Conservation (phyloP, 2,888 invertebrate species). For the Coremacera marginata region DNA sequence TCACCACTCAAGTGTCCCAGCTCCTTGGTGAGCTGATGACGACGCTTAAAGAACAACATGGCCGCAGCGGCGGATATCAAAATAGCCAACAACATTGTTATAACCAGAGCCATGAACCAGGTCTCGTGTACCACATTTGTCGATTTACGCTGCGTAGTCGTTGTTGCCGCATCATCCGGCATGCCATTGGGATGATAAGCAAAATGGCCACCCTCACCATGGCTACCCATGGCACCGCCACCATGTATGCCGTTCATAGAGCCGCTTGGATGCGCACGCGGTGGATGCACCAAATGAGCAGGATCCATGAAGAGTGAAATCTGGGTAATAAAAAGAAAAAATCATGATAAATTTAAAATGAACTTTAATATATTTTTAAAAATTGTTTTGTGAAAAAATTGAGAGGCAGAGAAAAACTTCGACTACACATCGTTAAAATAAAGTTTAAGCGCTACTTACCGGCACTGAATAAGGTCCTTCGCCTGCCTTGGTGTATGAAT, state of each 20-base stretch:
- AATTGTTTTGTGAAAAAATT: neutral
- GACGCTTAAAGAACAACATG: slow-evolving; percentile 67
- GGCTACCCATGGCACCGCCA: slow-evolving; percentile 48
- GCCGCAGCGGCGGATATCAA: slow-evolving; percentile 65
- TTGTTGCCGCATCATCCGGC: slow-evolving; percentile 64
- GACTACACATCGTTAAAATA: neutral
- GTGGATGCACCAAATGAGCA: slow-evolving; percentile 67
- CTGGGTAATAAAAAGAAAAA: slow-evolving; percentile 48
- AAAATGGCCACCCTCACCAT: slow-evolving; percentile 56
- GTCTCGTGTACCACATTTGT: slow-evolving; percentile 66
- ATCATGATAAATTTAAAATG: neutral
- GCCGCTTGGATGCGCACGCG: slow-evolving; percentile 70
- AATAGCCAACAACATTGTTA: slow-evolving; percentile 64
- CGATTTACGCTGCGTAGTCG: slow-evolving; percentile 67
- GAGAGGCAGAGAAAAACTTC: neutral
- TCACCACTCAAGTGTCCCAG: slow-evolving; percentile 76
- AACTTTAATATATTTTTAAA: slow-evolving; percentile 59
- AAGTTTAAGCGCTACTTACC: slow-evolving; percentile 69
- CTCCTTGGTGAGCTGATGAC: slow-evolving; percentile 70
- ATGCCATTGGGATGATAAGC: slow-evolving; percentile 60
- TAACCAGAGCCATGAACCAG: slow-evolving; percentile 68
- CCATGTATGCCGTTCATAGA: slow-evolving; percentile 63
- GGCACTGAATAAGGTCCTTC: slow-evolving; percentile 89
- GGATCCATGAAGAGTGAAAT: slow-evolving; percentile 69
- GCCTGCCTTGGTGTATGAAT: slow-evolving; percentile 89